Evolutionary conservation across 2,888 invertebrate genomes (phyloP), one percentile per base, ranked within the genome.

Genomic region (Drosophila cracens): DNA sequence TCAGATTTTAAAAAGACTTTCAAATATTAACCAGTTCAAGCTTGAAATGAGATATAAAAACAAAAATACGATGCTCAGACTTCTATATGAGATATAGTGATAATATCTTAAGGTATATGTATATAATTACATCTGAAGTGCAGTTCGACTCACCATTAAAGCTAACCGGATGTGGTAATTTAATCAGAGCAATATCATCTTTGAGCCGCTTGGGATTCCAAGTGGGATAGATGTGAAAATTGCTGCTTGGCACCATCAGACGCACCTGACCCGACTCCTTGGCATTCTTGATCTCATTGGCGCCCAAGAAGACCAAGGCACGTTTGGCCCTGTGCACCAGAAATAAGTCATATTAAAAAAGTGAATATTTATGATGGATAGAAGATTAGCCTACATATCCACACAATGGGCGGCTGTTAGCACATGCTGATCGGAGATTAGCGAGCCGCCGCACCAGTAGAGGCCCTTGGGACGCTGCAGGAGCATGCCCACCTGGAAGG

Each of bases 391-490:
- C 61, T 84, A 93, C 92, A 89, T 92, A 74, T 93, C 92, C 62
- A 93, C 92, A 78, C 92, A 92, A 70, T 92, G 92, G 4, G 92
- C 92, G 4, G 92, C 92, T 11, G 92, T 92, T n/a, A 92, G 77
- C 34, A 93, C 90, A 74, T 86, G 89, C 68, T 92, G 84, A 49
- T 89, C 87, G 54, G 92, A 93, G 76, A 92, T 92, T 56, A 92
- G 78, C 7, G 93, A 92, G 21, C 92, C 92, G 46, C 92, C 92
- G 63, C 92, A 92, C 92, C 92, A 93, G 62, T 92, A 92, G 1
- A 92, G 85, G 53, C 92, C 93, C 63, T 89, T 90, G 2, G 92
- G 87, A 3, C 93, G 85, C 58, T 93, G 92, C 70, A 92, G 74
- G 54, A 92, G 75, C 73, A 92, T 89, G 34, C 92, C 92, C 29